Base-by-base conservation (phyloP, 2,888 invertebrate species). In the Ariolimax columbianus region DNA sequence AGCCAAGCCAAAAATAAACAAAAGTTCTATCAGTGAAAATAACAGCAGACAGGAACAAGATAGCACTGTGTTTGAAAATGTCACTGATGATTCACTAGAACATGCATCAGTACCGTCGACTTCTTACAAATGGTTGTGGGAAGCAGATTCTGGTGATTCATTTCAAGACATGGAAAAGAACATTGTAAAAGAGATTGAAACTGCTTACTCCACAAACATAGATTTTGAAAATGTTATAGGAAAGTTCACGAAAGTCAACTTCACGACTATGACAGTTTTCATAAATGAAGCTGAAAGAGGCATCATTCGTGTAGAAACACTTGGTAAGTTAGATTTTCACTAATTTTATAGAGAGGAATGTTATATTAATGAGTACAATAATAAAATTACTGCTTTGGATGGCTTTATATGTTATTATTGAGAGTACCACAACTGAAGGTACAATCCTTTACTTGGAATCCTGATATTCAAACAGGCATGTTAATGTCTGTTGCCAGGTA, bases 231-330 rank as follows among this genome's bases (percentile, higher is more conserved):
- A 9, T 14, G 4, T n/a, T 0, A 11, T 6, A 73, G n/a, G 43
- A 43, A 73, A 38, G 47, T 47, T 68, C 23, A 68, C 30, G 33
- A 2, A 33, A 0, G 80, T 70, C 43, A 30, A 80, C 23, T 80
- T 80, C 66, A 80, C 33, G 51, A 30, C 43, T 14, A 66, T 80
- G 66, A 47, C 68, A 40, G 80, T 33, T 43, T 2, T n/a, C 17
- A 14, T 0, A 26, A 26, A 33, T 0, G 26, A 33, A 19, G 19
- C 14, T 17, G 26, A 43, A 3, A 47, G 2, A 14, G 80, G 80
- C 38, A 80, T 80, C 2, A 68, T 80, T 80, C 66, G 80, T 30
- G 51, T 4, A 30, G 80, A 80, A 33, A 19, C 33, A 14, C 33
- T 38, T 36, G 55, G 77, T 77, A 77, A 77, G 59, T 77, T n/a